Base-by-base conservation (phyloP, 1,140 invertebrate species). In the Ips nitidus region DNA sequence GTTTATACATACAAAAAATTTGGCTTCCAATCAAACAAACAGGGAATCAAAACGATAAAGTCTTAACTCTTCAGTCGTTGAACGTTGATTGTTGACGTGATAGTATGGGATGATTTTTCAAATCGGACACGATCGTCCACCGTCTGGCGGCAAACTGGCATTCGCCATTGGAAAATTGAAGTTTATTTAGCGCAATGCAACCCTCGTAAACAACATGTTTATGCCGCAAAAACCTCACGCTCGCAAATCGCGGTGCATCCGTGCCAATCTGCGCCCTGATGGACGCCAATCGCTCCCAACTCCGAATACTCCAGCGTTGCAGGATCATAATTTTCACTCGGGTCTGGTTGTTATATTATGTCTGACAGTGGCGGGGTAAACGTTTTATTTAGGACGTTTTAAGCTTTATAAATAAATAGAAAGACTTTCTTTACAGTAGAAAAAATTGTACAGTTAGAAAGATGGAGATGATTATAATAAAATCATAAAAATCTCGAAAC, bases 201-300 rank as follows among this genome's bases (percentile, higher is more conserved):
- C 76, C 75, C 78, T 79, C 79, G 79, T 80, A 80, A 80, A 81
- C 79, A 78, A 78, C 72, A 79, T 80, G 80, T 80, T 81, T 81
- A 80, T 81, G 77, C 80, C 80, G 76, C 80, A 80, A 81, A 81
- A 81, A 81, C 80, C 80, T 78, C 79, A 64, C 50, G 74, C 78
- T 80, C 80, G 79, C 80, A 81, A 81, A 81, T 81, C 80, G 78
- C 42, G 61, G 50, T 62, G 77, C 76, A 75, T 78, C 71, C 70
- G 69, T 76, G 76, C 77, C 77, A 80, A 80, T 80, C 78, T 80
- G 77, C 79, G 76, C 76, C 67, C 77, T 80, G 79, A 80, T 79
- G 78, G 78, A 80, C 79, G 79, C 75, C 77, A 76, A 78, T 78
- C 69, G 78, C 74, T 71, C 63, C 64, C 52, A 38, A 38, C 53